These are phyloP conservation scores for Pristis pectinata DNA, from an alignment of 2,797 vertebrate genomes.

Conservation along the genomic window DNA sequence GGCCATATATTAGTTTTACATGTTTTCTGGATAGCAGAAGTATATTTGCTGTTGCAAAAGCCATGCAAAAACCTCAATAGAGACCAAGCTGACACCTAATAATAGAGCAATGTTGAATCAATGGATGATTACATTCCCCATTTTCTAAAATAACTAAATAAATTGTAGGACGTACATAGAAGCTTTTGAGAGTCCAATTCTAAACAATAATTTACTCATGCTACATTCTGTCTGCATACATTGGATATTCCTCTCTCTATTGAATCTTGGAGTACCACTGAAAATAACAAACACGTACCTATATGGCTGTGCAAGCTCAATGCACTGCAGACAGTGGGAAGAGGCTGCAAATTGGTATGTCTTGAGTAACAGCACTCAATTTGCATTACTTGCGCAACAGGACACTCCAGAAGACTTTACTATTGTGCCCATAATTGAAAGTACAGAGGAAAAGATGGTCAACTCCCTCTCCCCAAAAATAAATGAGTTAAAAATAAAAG, in stretches of 20 bases:
- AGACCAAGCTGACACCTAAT: neutral
- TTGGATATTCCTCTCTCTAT: neutral
- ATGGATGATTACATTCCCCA: neutral
- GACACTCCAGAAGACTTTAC: neutral
- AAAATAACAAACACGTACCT: neutral
- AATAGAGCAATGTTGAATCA: neutral
- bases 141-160: too few relatives aligned
- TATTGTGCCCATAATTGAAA: neutral
- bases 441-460: neutral
- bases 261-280: neutral
- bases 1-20: neutral
- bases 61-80: too few relatives aligned
- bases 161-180: neutral
- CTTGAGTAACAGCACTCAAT: neutral
- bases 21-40: neutral
- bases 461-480: neutral
- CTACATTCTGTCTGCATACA: neutral
- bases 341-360: neutral
- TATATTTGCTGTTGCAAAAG: neutral
- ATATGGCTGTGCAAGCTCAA: neutral
- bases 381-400: neutral
- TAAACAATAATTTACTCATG: neutral
- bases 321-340: too few relatives aligned
- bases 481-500: constrained; percentile 36
- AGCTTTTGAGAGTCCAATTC: neutral